Percentiles rank a stretch among this genome's conserved stretches.
These are phyloP conservation scores for Eueides isabella DNA, from an alignment of 1,140 invertebrate species.

Conservation along the genomic window DNA sequence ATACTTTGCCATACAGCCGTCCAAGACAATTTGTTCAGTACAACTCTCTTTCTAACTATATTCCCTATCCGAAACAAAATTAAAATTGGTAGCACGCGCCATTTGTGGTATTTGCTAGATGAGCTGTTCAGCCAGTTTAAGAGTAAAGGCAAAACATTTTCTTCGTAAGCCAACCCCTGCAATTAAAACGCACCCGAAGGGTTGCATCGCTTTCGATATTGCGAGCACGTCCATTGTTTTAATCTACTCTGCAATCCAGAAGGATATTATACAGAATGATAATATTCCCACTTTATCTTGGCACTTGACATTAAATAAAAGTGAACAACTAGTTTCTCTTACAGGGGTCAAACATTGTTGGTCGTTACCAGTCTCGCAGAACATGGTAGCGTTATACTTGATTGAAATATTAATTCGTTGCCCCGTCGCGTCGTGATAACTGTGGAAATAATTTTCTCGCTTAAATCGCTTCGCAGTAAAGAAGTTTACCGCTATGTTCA, in stretches of 20 bases:
- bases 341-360: constrained; percentile 43
- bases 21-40: too few relatives aligned
- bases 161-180: constrained; percentile 59
- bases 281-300: constrained; percentile 55
- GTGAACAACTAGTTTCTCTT: constrained; percentile 19
- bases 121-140: constrained; percentile 52
- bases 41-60: neutral
- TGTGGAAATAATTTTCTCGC: constrained; percentile 50
- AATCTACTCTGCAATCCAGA: constrained; percentile 66
- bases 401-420: constrained; percentile 73
- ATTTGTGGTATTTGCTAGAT: constrained; percentile 62
- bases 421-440: constrained; percentile 43
- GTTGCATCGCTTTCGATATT: constrained; percentile 75
- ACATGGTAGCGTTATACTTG: constrained; percentile 59
- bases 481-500: constrained; percentile 31
- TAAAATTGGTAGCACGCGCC: neutral
- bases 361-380: constrained; percentile 45
- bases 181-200: constrained; percentile 78
- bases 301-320: constrained; percentile 34
- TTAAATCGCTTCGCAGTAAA: constrained; percentile 40
- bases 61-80: neutral
- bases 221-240: constrained; percentile 78
- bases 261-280: constrained; percentile 66
- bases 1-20: too few relatives aligned
- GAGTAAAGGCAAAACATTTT: constrained; percentile 63